Percentiles rank a stretch among this genome's conserved stretches.
Evolutionary conservation across 2,888 invertebrate genomes (phyloP).

Genomic region (Salpingus planirostris): DNA sequence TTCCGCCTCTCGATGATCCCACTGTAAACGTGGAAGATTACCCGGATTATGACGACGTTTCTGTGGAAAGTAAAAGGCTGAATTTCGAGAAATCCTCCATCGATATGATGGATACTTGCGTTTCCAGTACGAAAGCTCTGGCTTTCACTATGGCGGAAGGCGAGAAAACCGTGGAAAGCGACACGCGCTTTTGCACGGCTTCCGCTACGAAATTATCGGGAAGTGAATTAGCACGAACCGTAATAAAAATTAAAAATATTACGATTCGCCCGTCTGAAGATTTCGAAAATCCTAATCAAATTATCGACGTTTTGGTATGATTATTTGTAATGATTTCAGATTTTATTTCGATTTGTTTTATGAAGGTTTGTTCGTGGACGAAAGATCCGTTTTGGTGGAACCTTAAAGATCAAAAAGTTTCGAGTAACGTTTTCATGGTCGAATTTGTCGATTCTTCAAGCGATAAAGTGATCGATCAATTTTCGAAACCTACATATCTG

Average conservation of each 20-base stretch:
- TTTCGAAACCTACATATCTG: too few species aligned
- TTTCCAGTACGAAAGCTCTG: slow-evolving; percentile 3
- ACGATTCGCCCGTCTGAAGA: neutral
- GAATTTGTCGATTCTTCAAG: slow-evolving; percentile 1
- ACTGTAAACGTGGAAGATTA: slow-evolving; percentile 5
- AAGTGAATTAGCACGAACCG: neutral
- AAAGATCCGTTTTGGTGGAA: slow-evolving; percentile 7
- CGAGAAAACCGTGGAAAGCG: slow-evolving; percentile 1
- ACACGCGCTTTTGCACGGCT: neutral
- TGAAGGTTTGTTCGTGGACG: slow-evolving; percentile 4
- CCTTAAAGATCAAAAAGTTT: neutral
- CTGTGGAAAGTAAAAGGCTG: neutral
- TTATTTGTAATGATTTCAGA: too few species aligned
- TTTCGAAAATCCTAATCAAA: neutral
- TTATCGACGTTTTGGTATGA: too few species aligned
- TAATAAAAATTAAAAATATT: neutral
- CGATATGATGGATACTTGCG: slow-evolving; percentile 3
- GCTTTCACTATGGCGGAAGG: slow-evolving; percentile 2
- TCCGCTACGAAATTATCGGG: slow-evolving; percentile 1
- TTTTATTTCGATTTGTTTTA: neutral
- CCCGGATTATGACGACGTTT: slow-evolving; percentile 4
- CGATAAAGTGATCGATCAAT: too few species aligned
- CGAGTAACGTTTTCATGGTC: slow-evolving; percentile 2
- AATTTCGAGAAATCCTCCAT: neutral
- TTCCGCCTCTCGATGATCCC: slow-evolving; percentile 4